A percentile compares a stretch with the other conserved stretches of the same genome.
Conservation (phyloP, 2,888 invertebrate genomes). For the Pyrrhia umbra region DNA sequence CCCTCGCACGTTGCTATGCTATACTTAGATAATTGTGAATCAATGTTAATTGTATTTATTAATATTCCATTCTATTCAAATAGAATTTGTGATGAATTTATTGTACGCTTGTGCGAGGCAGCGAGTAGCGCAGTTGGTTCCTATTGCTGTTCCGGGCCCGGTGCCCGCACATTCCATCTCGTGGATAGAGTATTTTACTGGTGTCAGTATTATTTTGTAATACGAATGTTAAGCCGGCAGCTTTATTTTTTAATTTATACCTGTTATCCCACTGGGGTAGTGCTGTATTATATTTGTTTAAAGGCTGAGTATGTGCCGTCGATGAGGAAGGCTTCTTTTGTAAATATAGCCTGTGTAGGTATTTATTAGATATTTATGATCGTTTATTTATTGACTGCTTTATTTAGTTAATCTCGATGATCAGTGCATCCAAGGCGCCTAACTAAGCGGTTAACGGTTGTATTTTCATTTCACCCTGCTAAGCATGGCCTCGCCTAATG, state of each 20-base stretch:
- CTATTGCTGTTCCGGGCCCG: slow-evolving; percentile 76
- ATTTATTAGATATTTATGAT: slow-evolving; percentile 91
- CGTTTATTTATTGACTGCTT: slow-evolving; percentile 91
- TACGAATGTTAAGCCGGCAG: slow-evolving; percentile 88
- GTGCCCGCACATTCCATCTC: slow-evolving; percentile 87
- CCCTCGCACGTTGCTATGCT: slow-evolving; percentile 65
- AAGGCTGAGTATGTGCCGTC: slow-evolving; percentile 87
- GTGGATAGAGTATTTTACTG: slow-evolving; percentile 87
- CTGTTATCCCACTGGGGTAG: slow-evolving; percentile 88
- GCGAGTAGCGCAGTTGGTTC: slow-evolving; percentile 82
- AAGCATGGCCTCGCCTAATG: slow-evolving; percentile 86
- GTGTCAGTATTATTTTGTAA: slow-evolving; percentile 90
- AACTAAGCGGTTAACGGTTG: slow-evolving; percentile 85
- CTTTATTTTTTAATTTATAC: slow-evolving; percentile 90
- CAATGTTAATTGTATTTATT: slow-evolving; percentile 87
- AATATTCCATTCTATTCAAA: slow-evolving; percentile 83
- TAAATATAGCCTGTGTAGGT: slow-evolving; percentile 90
- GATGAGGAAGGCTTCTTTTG: slow-evolving; percentile 86
- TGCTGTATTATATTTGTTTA: slow-evolving; percentile 89
- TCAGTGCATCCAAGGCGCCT: slow-evolving; percentile 80
- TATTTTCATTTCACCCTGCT: slow-evolving; percentile 87
- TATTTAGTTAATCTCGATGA: slow-evolving; percentile 87
- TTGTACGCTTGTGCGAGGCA: slow-evolving; percentile 76
- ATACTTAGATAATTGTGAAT: slow-evolving; percentile 80
- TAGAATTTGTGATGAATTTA: slow-evolving; percentile 85